phyloP scores from a whole-genome alignment of 2,888 invertebrate genomes.

The Cephonodes hylas region DNA sequence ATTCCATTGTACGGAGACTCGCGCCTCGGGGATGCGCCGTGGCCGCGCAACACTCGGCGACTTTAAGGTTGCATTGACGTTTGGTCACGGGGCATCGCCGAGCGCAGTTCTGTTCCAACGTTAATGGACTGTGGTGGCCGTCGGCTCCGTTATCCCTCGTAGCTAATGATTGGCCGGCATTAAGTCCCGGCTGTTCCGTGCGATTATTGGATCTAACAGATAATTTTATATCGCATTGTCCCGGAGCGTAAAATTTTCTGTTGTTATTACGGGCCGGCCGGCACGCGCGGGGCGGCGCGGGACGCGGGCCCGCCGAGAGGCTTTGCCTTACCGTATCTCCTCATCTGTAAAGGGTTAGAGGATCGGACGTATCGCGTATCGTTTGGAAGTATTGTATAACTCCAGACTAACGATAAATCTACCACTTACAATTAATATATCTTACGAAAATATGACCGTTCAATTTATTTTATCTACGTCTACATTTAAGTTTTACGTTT shows the following conservation, averaged over 20 bases:
- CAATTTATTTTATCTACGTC: background rate
- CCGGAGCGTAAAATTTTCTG: slow-evolving; percentile 80
- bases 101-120: slow-evolving; percentile 51
- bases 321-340: slow-evolving; percentile 39
- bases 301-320: slow-evolving; percentile 37
- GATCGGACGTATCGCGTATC: slow-evolving; percentile 53
- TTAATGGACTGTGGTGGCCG: slow-evolving; percentile 65
- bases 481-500: background rate
- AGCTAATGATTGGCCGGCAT: slow-evolving; percentile 81
- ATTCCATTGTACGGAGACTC: slow-evolving; percentile 67
- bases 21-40: slow-evolving; percentile 62
- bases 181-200: slow-evolving; percentile 77
- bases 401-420: slow-evolving; percentile 11
- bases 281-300: slow-evolving; percentile 43
- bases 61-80: slow-evolving; percentile 69
- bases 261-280: slow-evolving; percentile 70
- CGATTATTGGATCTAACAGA: slow-evolving; percentile 82
- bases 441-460: background rate
- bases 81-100: slow-evolving; percentile 74
- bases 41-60: slow-evolving; percentile 42
- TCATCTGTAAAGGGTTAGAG: slow-evolving; percentile 51
- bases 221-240: slow-evolving; percentile 81
- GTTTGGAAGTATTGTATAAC: slow-evolving; percentile 41
- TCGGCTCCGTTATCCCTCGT: slow-evolving; percentile 79
- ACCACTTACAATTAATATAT: slow-evolving; percentile 7